Percentiles rank a stretch among this genome's conserved stretches.
These are phyloP conservation scores for Oreocharis arfaki DNA, from an alignment of 2,113 vertebrate genomes.

Conservation along the genomic window DNA sequence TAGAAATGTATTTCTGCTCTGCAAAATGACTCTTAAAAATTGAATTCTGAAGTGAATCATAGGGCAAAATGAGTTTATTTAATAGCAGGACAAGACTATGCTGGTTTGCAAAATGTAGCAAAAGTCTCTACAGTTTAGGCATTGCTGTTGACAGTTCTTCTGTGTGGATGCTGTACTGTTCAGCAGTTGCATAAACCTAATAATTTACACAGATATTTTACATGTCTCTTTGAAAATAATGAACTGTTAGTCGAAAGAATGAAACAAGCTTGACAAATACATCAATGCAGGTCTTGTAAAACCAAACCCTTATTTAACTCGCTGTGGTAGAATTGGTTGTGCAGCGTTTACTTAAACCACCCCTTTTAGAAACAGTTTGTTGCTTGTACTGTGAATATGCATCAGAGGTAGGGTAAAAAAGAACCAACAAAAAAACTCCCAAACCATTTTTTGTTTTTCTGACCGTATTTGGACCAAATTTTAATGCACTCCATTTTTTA, in stretches of 20 bases:
- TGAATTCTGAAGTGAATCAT: background rate
- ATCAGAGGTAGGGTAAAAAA: background rate
- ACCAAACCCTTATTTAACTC: background rate
- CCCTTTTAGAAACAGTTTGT: background rate
- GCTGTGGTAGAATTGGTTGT: background rate
- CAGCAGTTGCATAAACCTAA: background rate
- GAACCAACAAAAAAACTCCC: background rate
- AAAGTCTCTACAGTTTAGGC: background rate
- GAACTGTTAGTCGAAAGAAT: background rate
- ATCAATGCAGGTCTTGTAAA: background rate
- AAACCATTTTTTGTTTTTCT: background rate
- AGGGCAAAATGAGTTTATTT: background rate
- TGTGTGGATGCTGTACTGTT: background rate
- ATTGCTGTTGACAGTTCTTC: background rate
- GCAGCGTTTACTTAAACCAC: background rate
- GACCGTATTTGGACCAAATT: background rate
- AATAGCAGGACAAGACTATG: background rate
- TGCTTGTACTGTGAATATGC: background rate
- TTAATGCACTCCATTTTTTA: background rate
- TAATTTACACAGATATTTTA: background rate
- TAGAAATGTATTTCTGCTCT: background rate
- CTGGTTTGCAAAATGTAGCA: background rate
- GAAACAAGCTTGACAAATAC: background rate
- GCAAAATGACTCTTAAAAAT: background rate
- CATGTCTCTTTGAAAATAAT: background rate